Percentiles rank a stretch among this genome's conserved stretches.
These are phyloP conservation scores for Orbicella faveolata DNA, from an alignment of 64 coral and sea anemone genomes.

Conservation along the genomic window DNA sequence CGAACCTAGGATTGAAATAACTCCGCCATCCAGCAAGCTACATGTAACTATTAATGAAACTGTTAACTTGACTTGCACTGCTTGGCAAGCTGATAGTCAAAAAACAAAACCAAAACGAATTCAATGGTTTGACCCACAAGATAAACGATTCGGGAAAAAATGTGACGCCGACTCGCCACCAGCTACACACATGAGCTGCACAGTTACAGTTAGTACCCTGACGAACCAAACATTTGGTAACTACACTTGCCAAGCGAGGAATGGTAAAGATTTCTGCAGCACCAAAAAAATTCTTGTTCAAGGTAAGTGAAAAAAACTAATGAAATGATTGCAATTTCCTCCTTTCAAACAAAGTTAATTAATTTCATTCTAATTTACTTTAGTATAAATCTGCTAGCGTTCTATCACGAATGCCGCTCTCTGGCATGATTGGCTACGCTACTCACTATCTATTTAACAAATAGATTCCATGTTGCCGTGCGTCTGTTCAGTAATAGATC, in stretches of 20 bases:
- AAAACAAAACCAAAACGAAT: not conserved
- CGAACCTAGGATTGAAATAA: not conserved
- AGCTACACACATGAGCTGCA: not conserved
- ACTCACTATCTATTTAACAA: no score
- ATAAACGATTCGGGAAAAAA: not conserved
- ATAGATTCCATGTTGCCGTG: no score
- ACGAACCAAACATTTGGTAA: not conserved
- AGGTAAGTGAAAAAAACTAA: not conserved
- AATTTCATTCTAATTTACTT: no score
- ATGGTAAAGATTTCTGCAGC: not conserved
- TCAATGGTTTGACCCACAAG: not conserved
- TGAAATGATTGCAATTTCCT: no score
- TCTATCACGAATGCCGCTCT: no score
- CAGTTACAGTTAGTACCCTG: not conserved
- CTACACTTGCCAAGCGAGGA: not conserved
- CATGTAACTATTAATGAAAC: not conserved
- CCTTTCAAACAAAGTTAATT: no score
- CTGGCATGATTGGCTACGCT: no score
- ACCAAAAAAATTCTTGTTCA: not conserved
- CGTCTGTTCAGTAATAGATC: no score
- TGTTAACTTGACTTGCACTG: not conserved
- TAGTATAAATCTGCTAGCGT: no score
- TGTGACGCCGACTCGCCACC: not conserved
- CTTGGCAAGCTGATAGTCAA: not conserved
- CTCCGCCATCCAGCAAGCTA: not conserved